A percentile compares a stretch with the other conserved stretches of the same genome.
Evolutionary conservation across 2,113 vertebrate species (phyloP).

Genomic region (Clupea harengus): DNA sequence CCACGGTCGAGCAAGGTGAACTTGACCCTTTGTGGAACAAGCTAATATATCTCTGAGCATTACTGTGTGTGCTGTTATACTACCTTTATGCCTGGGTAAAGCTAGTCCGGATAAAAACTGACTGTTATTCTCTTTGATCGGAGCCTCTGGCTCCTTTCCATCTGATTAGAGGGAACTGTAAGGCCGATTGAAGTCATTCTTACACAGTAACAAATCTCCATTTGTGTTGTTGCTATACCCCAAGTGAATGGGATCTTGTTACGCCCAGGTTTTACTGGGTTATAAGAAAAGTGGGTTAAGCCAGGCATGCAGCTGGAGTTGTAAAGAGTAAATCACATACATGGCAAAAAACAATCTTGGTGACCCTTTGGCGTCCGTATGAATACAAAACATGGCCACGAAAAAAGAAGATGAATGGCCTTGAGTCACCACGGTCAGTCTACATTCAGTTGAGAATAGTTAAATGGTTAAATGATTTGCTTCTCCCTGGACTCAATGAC

Average conservation of each 20-base stretch:
- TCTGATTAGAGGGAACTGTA: constrained; percentile 21
- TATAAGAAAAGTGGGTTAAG: not conserved
- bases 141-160: constrained; percentile 20
- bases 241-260: constrained; percentile 11
- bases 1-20: not conserved
- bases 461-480: not conserved
- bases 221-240: constrained; percentile 3
- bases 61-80: not conserved
- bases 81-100: constrained; percentile 1
- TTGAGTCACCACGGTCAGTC: not conserved
- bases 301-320: not conserved
- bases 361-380: not conserved
- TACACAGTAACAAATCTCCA: constrained; percentile 39
- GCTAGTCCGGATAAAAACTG: constrained; percentile 26
- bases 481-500: not conserved
- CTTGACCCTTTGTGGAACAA: not conserved
- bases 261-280: not conserved
- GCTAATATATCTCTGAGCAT: not conserved
- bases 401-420: not conserved
- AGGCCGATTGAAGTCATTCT: constrained; percentile 24
- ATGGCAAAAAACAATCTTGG: constrained; percentile 13
- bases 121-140: constrained; percentile 35
- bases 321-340: constrained; percentile 1
- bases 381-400: not conserved
- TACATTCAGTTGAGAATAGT: not conserved